Conservation (phyloP, 2,888 invertebrate species). For the Orchestes rusci region DNA sequence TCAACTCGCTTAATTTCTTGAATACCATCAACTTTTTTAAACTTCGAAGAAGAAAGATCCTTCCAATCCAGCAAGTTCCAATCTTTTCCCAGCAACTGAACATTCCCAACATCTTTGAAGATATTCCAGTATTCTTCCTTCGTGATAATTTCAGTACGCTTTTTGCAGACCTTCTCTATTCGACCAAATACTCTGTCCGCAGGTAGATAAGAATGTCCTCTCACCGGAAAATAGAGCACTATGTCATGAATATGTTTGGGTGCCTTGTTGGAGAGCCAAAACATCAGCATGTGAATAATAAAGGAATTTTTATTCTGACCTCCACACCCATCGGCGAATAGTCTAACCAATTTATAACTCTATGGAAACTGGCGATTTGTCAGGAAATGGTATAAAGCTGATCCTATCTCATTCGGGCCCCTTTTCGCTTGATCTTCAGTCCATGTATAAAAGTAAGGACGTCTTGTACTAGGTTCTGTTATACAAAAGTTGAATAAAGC, state of each 20-base stretch:
- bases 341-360: not conserved
- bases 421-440: constrained; percentile 22
- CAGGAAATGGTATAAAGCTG: constrained; percentile 23
- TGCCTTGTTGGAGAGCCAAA: constrained; percentile 1
- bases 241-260: not conserved
- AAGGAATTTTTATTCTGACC: constrained; percentile 6
- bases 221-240: constrained; percentile 1
- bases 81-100: not conserved
- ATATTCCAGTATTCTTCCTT: constrained; percentile 1
- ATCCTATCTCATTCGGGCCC: constrained; percentile 23
- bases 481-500: constrained; percentile 23
- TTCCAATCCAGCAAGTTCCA: constrained; percentile 1
- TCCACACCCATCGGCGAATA: constrained; percentile 2
- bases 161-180: not conserved
- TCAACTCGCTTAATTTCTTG: not conserved
- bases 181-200: constrained; percentile 1
- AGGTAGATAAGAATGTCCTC: constrained; percentile 1
- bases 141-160: not conserved
- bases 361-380: not conserved
- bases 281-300: constrained; percentile 3
- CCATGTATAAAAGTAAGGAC: constrained; percentile 24
- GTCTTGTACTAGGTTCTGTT: constrained; percentile 16
- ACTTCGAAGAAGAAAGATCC: not conserved
- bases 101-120: not conserved
- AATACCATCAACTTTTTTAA: not conserved